A percentile compares a stretch with the other conserved stretches of the same genome.
Conservation (phyloP, 1,140 invertebrate genomes). For the Amphibalanus amphitrite region DNA sequence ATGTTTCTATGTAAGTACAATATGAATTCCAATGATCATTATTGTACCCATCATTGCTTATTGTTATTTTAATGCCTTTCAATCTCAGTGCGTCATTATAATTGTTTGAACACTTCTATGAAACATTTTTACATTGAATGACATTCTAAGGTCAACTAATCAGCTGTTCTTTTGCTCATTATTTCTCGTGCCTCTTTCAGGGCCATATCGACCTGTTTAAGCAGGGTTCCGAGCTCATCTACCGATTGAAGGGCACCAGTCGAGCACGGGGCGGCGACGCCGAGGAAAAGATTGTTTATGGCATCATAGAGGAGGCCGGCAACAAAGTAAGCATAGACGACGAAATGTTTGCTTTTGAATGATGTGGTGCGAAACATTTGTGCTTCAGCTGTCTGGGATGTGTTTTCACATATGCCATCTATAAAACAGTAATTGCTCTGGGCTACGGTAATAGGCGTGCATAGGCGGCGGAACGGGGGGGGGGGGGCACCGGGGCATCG, state of each 20-base stretch:
- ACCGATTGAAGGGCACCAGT: slow-evolving; percentile 45
- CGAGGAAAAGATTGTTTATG: slow-evolving; percentile 57
- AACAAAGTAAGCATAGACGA: slow-evolving; percentile 42
- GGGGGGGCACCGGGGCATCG: no score
- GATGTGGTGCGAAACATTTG: no score
- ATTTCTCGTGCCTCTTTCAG: slow-evolving; percentile 16
- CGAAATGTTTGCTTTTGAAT: slow-evolving; percentile 4
- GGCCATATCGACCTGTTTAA: slow-evolving; percentile 40
- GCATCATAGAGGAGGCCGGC: slow-evolving; percentile 76
- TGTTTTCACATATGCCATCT: no score
- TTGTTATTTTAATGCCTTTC: background rate
- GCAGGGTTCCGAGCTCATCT: slow-evolving; percentile 38
- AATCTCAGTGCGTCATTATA: background rate
- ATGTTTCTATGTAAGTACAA: background rate
- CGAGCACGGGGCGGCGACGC: slow-evolving; percentile 40
- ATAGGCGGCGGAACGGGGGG: no score
- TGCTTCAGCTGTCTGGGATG: no score
- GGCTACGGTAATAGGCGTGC: no score
- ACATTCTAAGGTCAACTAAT: no score
- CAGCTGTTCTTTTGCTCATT: no score
- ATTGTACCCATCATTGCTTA: background rate
- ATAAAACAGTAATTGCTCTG: no score
- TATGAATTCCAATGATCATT: background rate
- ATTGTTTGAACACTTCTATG: no score
- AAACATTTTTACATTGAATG: no score